phyloP scores from a whole-genome alignment of 2,113 vertebrate species.

The Crotalus tigris region DNA sequence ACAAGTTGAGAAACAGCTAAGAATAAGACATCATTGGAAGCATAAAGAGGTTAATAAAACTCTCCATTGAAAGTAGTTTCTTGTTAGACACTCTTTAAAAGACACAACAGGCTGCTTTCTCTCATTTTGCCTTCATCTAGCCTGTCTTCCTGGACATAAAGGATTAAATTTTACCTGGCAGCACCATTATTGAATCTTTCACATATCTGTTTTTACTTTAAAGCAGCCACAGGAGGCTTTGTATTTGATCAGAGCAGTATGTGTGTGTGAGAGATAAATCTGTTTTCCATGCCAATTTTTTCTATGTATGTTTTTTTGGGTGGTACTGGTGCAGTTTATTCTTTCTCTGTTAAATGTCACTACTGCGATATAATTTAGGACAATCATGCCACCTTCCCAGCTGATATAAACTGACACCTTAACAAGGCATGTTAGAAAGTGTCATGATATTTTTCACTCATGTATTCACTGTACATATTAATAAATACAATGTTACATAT shows the following conservation, averaged over 20 bases:
- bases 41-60: not conserved
- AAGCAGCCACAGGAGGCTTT: not conserved
- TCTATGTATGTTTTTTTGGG: not conserved
- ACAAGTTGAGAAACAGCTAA: not conserved
- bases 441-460: not conserved
- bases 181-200: not conserved
- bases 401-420: not conserved
- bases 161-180: not conserved
- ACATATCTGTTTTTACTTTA: not conserved
- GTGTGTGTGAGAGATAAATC: not conserved
- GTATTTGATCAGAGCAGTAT: not conserved
- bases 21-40: not conserved
- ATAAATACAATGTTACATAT: not conserved
- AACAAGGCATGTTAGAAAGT: not conserved
- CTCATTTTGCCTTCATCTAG: not conserved
- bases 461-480: not conserved
- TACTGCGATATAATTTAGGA: not conserved
- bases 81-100: not conserved
- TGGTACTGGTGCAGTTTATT: not conserved
- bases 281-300: not conserved
- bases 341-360: not conserved
- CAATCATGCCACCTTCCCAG: not conserved
- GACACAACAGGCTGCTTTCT: not conserved
- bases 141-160: not conserved
- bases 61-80: not conserved